Base-by-base conservation (phyloP, 1,140 invertebrate genomes). In the Octopus sinensis region DNA sequence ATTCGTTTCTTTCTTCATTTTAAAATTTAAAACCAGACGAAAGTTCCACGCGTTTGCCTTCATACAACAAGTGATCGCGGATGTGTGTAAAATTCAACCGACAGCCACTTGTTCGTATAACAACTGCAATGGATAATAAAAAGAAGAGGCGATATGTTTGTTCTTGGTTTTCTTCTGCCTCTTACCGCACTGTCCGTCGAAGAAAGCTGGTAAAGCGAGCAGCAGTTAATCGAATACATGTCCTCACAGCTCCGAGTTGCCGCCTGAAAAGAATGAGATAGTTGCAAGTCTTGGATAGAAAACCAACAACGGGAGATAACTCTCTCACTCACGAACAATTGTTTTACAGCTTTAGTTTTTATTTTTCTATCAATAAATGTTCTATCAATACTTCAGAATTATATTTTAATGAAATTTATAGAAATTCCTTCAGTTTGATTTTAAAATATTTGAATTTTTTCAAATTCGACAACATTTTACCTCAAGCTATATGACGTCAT, bases 1-100 rank as follows among this genome's bases (percentile, higher is more conserved):
- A 23, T 23, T 23, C 23, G 23, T 23, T 23, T 23, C 23, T 23
- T 43, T 43, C 30, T 43, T 43, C 30, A 3, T 43, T 43, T 43
- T 43, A 43, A 43, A 43, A 43, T 43, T 43, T 43, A 3, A 43
- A 43, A 3, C 30, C 30, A 13, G 68, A 73, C 30, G 68, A 73
- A 73, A 73, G 76, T 51, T 77, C 76, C 76, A 77, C 76, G 76
- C 76, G 7, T 77, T 77, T 77, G 76, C 76, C 52, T 77, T 77
- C 76, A 53, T 73, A 77, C 30, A 77, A 77, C 76, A 77, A 53
- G 76, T 51, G 76, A 77, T 77, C 76, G 76, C 76, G 76, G 76
- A 77, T 53, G 76, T 77, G 17, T 53, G 23, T 13, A 77, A 53
- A 77, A 77, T 73, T 30, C 76, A 77, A 53, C 76, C 76, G 76